Conservation (phyloP, 1,140 invertebrate species). For the Brachionus rubens region DNA sequence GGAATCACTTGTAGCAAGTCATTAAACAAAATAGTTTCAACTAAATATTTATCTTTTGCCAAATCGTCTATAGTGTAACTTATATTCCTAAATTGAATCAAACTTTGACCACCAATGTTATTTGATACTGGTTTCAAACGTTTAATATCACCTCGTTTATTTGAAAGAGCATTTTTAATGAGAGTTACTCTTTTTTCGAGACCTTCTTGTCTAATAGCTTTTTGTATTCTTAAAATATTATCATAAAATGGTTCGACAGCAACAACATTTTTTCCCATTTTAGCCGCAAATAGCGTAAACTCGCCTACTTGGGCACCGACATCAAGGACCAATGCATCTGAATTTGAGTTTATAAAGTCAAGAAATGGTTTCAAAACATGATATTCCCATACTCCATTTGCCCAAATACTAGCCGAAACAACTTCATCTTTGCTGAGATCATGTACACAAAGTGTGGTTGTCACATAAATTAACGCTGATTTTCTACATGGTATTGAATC, state of each 20-base stretch:
- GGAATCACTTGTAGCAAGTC: not conserved
- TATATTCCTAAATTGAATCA: not conserved
- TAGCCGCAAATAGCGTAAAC: not conserved
- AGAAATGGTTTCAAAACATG: not conserved
- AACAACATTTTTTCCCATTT: not conserved
- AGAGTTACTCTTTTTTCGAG: not conserved
- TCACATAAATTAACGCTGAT: too few species aligned
- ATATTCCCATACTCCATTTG: not conserved
- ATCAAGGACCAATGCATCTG: not conserved
- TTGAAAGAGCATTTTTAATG: not conserved
- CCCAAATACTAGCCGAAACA: not conserved
- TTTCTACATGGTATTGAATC: too few species aligned
- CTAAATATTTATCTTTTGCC: not conserved
- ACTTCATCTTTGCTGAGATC: not conserved
- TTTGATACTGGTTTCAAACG: not conserved
- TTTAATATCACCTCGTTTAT: not conserved
- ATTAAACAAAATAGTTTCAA: constrained; percentile 17
- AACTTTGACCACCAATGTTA: not conserved
- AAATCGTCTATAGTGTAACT: not conserved
- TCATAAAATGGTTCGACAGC: constrained; percentile 12
- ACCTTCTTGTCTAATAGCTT: not conserved
- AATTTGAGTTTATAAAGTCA: not conserved
- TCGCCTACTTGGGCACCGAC: constrained; percentile 12
- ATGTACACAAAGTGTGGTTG: not conserved
- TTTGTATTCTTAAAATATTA: not conserved